A percentile compares a stretch with the other conserved stretches of the same genome.
These are phyloP conservation scores for Erythrolamprus reginae DNA, from an alignment of 2,113 vertebrate species.

Conservation along the genomic window DNA sequence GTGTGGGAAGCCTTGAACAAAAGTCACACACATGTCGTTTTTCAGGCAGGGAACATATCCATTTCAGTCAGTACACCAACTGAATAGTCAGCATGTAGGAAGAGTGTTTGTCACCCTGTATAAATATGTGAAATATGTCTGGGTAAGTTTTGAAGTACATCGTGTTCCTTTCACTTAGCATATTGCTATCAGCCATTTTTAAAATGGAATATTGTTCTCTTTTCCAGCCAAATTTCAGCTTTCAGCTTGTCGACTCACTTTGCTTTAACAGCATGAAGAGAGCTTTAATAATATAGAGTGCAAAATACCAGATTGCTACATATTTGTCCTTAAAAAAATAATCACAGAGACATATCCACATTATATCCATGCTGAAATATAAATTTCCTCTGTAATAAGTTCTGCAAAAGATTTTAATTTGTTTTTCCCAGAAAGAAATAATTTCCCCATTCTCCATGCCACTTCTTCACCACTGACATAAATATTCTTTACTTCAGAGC, in stretches of 20 bases:
- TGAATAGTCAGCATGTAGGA: constrained; percentile 2
- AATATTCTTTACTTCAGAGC: background rate
- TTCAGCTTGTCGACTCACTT: background rate
- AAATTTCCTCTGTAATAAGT: background rate
- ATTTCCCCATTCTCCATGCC: background rate
- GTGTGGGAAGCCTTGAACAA: background rate
- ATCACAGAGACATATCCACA: background rate
- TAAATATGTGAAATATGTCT: constrained; percentile 11
- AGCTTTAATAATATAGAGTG: background rate
- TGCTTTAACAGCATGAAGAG: background rate
- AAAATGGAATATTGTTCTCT: background rate
- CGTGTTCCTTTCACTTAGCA: background rate
- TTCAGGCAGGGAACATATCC: constrained; percentile 6
- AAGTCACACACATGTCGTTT: constrained; percentile 5
- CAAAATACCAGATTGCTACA: background rate
- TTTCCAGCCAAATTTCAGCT: background rate
- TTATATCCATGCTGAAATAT: background rate
- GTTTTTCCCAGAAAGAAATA: background rate
- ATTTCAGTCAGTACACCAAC: background rate
- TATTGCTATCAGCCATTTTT: background rate
- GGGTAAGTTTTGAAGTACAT: constrained; percentile 8
- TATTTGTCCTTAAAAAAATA: background rate
- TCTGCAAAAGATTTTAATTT: background rate
- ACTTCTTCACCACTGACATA: background rate
- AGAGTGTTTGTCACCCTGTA: background rate